Conservation (phyloP, 2,888 invertebrate species). For the Melieria picta region DNA sequence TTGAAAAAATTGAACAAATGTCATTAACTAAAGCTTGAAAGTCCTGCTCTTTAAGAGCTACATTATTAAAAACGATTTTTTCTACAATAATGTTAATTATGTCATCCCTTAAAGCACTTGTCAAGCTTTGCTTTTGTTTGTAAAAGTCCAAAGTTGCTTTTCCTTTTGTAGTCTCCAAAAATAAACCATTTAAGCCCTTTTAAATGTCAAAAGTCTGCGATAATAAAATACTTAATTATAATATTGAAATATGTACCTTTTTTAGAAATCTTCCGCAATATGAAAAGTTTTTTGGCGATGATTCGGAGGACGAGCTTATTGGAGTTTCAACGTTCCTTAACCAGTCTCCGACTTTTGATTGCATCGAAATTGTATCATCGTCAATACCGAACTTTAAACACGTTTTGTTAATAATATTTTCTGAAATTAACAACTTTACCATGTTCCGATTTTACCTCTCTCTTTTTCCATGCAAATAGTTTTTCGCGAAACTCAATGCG, state of each 20-base stretch:
- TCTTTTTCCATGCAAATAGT: no score
- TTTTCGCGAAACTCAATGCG: no score
- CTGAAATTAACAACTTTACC: no score
- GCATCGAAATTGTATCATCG: slow-evolving; percentile 3
- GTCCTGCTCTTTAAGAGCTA: slow-evolving; percentile 8
- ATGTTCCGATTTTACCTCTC: no score
- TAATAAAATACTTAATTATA: no score
- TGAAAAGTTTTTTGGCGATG: not conserved
- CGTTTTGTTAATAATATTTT: no score
- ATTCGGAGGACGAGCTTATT: not conserved
- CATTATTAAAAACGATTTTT: slow-evolving; percentile 1
- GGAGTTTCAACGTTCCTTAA: not conserved
- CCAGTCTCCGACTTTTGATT: slow-evolving; percentile 7
- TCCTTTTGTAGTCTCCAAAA: no score
- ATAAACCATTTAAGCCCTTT: no score
- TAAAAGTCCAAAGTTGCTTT: not conserved
- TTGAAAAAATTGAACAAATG: slow-evolving; percentile 5
- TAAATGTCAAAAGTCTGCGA: no score
- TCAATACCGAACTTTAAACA: not conserved
- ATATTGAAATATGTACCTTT: not conserved
- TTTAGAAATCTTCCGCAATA: not conserved
- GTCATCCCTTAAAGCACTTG: not conserved
- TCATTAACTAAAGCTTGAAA: not conserved
- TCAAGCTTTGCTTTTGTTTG: not conserved
- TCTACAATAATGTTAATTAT: slow-evolving; percentile 8